Base-by-base conservation (phyloP, 2,888 invertebrate species). In the Agriopis aurantiaria region DNA sequence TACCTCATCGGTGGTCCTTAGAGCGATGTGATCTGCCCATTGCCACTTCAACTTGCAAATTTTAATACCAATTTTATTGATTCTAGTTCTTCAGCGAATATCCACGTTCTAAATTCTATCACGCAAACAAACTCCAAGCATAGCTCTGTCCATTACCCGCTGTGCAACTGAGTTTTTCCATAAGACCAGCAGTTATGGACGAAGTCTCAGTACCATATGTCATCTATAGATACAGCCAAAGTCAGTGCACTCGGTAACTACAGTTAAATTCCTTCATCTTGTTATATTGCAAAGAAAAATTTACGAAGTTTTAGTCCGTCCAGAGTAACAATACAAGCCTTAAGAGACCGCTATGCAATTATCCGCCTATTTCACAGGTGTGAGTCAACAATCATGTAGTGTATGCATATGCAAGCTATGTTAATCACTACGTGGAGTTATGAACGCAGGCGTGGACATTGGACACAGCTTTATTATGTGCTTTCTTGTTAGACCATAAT, bases 381-480 rank as follows among this genome's bases (percentile, higher is more conserved):
- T 63, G 70, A 61, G 51, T 60, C 43, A 45, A 64, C 67, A 67
- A 62, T 61, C 55, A 65, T 11, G n/a, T 3, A 33, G 48, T 53
- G 53, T 64, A 71, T 71, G 63, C 70, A 70, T 71, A 71, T 71
- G 71, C 71, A 67, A 43, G 57, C 45, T 71, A 71, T 71, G 67
- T 56, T 64, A 71, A 71, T 71, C 43, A 12, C 46, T 64, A 67
- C 71, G 71, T 64, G 67, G 56, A 64, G 71, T 12, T 64, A 71
- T 67, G 69, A 65, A 65, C 56, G 49, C 49, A 55, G 51, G 65
- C 56, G 49, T 46, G 61, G 52, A 53, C 23, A 17, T 57, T 33
- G 46, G 58, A 58, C 23, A 23, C 23, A 23, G 23, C 4, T 46
- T 46, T 43, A 41, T 12, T 7, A 23, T 41, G 10, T 8, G 17